Conservation (phyloP, 2,797 vertebrate genomes). For the Malurus splendens region DNA sequence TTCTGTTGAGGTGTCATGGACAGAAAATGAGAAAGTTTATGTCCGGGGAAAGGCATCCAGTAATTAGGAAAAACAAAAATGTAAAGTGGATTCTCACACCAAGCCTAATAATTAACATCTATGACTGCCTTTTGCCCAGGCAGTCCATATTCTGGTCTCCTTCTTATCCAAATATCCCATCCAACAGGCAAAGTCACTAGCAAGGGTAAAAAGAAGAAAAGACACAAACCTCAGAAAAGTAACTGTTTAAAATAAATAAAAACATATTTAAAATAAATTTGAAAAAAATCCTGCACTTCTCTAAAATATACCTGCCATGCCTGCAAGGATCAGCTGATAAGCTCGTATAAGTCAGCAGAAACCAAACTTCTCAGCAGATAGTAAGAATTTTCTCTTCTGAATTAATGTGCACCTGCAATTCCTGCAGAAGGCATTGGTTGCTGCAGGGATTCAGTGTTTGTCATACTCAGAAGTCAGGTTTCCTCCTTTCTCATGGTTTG, state of each 20-base stretch:
- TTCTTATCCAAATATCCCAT: background rate
- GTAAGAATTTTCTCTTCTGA: background rate
- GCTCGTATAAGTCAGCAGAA: background rate
- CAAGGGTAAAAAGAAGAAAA: background rate
- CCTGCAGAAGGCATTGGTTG: background rate
- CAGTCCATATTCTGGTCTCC: background rate
- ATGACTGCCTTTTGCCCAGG: background rate
- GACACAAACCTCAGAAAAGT: background rate
- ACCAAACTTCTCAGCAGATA: background rate
- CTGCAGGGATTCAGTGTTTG: background rate
- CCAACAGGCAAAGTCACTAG: background rate
- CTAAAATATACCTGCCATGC: background rate
- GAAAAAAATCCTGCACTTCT: background rate
- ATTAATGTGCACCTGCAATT: background rate
- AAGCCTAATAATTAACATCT: background rate
- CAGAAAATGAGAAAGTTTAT: background rate
- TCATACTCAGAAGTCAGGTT: background rate
- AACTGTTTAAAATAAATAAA: accelerated
- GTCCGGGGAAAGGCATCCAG: background rate
- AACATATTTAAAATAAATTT: background rate
- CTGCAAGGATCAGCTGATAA: background rate
- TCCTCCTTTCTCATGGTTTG: background rate
- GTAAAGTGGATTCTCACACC: background rate
- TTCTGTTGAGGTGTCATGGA: background rate
- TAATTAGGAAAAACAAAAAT: background rate